phyloP scores from a whole-genome alignment of 2,888 invertebrate genomes.

The Himalopsyche kuldschensis region DNA sequence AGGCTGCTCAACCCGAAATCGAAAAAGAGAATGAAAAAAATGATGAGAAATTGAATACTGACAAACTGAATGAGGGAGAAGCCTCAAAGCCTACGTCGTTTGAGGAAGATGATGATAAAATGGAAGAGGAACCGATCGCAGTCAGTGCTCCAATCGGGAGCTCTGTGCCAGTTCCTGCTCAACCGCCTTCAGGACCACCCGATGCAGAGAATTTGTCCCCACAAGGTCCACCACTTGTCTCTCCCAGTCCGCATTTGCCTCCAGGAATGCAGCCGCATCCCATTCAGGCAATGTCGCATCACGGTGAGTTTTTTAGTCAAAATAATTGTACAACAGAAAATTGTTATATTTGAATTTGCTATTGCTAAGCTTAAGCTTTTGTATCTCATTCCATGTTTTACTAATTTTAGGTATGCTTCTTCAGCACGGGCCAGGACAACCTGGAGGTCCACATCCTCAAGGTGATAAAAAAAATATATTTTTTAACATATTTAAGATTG shows the following conservation, averaged over 20 bases:
- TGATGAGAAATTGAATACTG: background rate
- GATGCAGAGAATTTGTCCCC: conserved; percentile 24
- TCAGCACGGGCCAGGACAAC: conserved; percentile 39
- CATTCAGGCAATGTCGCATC: conserved; percentile 46
- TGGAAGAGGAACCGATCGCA: conserved; percentile 8
- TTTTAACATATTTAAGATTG: no score
- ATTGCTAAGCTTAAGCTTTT: background rate
- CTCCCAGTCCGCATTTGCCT: conserved; percentile 35
- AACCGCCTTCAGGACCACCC: conserved; percentile 32
- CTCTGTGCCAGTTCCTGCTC: conserved; percentile 37
- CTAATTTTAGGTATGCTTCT: conserved; percentile 38
- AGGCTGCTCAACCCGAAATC: background rate
- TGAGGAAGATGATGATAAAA: background rate
- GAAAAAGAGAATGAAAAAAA: background rate
- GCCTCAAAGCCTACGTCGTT: background rate
- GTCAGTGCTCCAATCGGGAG: conserved; percentile 23
- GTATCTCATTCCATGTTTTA: background rate
- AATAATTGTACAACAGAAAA: background rate
- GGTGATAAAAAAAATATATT: conserved; percentile 7
- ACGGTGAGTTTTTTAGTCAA: conserved; percentile 32
- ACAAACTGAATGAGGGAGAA: background rate
- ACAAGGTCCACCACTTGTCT: conserved; percentile 10
- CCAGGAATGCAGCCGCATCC: conserved; percentile 43
- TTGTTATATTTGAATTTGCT: no score
- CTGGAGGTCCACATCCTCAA: conserved; percentile 40